Evolutionary conservation across 2,113 vertebrate species (phyloP).

Genomic region (Apteryx mantelli): DNA sequence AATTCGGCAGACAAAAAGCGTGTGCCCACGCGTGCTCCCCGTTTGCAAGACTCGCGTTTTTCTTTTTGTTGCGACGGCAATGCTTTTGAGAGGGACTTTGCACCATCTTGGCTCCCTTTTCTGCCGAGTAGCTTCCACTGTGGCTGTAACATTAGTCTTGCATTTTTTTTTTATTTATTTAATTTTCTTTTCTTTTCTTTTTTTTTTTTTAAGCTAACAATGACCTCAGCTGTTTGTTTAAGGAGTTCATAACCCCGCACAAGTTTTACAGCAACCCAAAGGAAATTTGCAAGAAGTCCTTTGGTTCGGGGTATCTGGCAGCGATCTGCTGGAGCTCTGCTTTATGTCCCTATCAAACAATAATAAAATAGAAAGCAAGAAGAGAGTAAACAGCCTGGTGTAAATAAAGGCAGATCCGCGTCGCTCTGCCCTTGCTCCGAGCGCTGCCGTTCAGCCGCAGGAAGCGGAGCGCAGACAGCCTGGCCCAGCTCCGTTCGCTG

Average conservation of each 20-base stretch:
- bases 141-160: constrained; percentile 26
- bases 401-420: background rate
- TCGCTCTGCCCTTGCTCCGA: background rate
- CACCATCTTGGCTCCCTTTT: background rate
- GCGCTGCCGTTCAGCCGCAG: background rate
- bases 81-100: constrained; percentile 1
- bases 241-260: constrained; percentile 76
- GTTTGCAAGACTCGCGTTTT: fast-evolving
- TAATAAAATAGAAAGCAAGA: background rate
- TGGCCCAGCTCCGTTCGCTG: background rate
- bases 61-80: background rate
- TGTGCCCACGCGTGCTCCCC: fast-evolving
- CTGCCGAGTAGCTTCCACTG: constrained; percentile 29
- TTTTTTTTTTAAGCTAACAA: background rate
- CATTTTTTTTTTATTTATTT: constrained; percentile 18
- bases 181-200: background rate
- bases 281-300: constrained; percentile 41
- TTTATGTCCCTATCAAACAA: constrained; percentile 25
- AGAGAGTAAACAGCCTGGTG: background rate
- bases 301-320: constrained; percentile 4
- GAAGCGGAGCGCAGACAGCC: background rate
- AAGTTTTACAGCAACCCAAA: constrained; percentile 22
- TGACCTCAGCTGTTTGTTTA: constrained; percentile 79
- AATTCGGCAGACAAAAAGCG: background rate
- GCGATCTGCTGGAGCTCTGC: constrained; percentile 27